A percentile compares a stretch with the other conserved stretches of the same genome.
phyloP scores from a whole-genome alignment of 1,140 invertebrate genomes.

The Drosophila sp. region DNA sequence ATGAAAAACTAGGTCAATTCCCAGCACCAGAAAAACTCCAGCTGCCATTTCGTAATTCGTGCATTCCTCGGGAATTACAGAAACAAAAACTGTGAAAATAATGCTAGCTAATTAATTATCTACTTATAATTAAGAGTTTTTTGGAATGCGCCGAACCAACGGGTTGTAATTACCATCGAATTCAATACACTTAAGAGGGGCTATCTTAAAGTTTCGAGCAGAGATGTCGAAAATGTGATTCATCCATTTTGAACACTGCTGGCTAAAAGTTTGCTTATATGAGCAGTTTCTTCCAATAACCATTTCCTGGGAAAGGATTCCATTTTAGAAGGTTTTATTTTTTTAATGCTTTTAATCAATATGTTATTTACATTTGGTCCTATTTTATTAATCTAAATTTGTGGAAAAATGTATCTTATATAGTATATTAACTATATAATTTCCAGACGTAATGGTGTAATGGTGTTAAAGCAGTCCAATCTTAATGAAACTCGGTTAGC shows the following conservation, averaged over 20 bases:
- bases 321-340: no score
- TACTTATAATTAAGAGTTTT: slow-evolving; percentile 1
- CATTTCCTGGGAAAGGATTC: no score
- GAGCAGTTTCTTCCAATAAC: no score
- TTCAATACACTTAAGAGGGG: background rate
- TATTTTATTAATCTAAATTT: no score
- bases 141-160: slow-evolving; percentile 1
- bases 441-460: no score
- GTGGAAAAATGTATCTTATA: no score
- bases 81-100: slow-evolving; percentile 16
- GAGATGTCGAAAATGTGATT: no score
- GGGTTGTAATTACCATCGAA: background rate
- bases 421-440: no score
- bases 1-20: slow-evolving; percentile 71
- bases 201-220: background rate
- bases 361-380: no score
- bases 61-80: slow-evolving; percentile 16
- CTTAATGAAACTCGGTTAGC: no score
- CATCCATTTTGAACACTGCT: no score
- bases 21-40: slow-evolving; percentile 24
- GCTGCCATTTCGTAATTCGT: slow-evolving; percentile 35
- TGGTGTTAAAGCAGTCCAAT: no score
- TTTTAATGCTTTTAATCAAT: background rate
- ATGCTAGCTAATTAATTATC: slow-evolving; percentile 9
- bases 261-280: background rate